Percentiles rank a stretch among this genome's conserved stretches.
phyloP scores from a whole-genome alignment of 2,113 vertebrate genomes.

The Eulacestoma nigropectus region DNA sequence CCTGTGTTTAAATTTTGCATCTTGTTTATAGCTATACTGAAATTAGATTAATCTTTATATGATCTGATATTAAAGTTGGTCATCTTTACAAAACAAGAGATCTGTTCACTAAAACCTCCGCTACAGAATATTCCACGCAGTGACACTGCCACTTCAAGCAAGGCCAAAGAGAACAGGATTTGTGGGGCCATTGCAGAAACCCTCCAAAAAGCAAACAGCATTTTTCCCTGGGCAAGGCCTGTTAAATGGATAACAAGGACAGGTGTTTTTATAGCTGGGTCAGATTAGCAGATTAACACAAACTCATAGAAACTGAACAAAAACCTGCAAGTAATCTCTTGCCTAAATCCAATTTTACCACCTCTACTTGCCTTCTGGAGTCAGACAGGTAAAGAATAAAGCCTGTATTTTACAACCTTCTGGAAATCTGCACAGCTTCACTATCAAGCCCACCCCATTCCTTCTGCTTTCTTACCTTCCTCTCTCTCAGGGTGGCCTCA shows the following conservation, averaged over 20 bases:
- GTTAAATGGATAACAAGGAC: neutral
- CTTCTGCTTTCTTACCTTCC: neutral
- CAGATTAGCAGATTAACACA: conserved; percentile 13
- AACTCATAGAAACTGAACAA: neutral
- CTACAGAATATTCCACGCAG: neutral
- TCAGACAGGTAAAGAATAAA: neutral
- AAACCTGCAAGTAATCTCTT: neutral
- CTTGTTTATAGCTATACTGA: neutral
- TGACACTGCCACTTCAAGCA: neutral
- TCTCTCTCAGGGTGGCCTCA: neutral
- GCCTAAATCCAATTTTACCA: neutral
- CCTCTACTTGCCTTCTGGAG: neutral
- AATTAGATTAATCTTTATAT: neutral
- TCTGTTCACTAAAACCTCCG: neutral
- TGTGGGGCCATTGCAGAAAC: neutral
- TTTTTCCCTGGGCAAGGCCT: neutral
- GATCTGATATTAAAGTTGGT: neutral
- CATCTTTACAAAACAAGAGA: neutral
- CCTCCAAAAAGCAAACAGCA: neutral
- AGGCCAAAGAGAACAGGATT: neutral
- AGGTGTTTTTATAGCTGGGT: neutral
- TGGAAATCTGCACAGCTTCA: neutral
- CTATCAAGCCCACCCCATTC: neutral
- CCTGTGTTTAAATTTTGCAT: neutral
- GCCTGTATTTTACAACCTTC: neutral